Conservation (phyloP, 1,140 invertebrate species). For the Leptinotarsa lineolata region DNA sequence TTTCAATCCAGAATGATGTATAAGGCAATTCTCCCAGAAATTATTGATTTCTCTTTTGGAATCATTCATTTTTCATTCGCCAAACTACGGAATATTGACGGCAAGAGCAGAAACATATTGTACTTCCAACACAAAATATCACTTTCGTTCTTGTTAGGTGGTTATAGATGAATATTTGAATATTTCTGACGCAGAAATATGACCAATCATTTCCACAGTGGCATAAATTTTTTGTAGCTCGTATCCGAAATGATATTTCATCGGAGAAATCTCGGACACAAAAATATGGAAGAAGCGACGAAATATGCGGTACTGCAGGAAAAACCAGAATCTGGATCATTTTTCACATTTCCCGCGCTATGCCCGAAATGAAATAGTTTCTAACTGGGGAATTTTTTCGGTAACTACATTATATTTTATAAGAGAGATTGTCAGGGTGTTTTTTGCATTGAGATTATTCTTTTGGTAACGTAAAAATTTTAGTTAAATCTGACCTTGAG, state of each 20-base stretch:
- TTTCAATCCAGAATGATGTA: too few relatives aligned
- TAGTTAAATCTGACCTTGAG: too few relatives aligned
- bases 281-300: neutral
- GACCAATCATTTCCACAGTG: neutral
- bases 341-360: neutral
- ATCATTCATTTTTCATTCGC: too few relatives aligned
- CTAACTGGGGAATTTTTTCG: too few relatives aligned
- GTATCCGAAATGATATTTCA: neutral
- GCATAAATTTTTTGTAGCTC: neutral
- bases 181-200: neutral
- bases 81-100: too few relatives aligned
- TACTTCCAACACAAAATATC: neutral
- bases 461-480: too few relatives aligned
- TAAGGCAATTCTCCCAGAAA: too few relatives aligned
- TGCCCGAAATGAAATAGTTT: too few relatives aligned
- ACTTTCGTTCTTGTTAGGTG: neutral
- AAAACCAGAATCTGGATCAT: neutral
- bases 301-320: neutral
- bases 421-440: too few relatives aligned
- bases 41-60: too few relatives aligned
- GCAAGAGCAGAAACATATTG: neutral
- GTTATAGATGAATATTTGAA: neutral
- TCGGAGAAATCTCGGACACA: neutral
- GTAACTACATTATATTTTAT: too few relatives aligned
- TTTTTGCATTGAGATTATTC: too few relatives aligned